These are phyloP conservation scores for Ivindomyrus marchei DNA, from an alignment of 2,113 vertebrate species.

Conservation along the genomic window DNA sequence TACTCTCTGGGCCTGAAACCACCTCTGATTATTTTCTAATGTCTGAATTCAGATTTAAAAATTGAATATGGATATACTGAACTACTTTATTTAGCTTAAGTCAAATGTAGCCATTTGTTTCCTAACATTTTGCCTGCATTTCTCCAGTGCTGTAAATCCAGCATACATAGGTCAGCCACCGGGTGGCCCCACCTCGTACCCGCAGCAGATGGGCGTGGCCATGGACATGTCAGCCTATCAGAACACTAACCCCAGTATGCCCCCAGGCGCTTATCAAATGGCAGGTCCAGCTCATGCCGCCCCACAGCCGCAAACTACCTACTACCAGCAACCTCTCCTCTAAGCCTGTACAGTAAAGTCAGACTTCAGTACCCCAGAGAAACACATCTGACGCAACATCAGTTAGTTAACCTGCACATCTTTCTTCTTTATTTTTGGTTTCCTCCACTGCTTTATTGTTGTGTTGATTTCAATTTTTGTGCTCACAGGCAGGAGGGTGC, in stretches of 20 bases:
- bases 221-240: slow-evolving; percentile 80
- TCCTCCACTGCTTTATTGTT: neutral
- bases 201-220: slow-evolving; percentile 61
- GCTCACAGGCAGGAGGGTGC: neutral
- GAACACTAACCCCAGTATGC: slow-evolving; percentile 56
- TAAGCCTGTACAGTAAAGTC: slow-evolving; percentile 40
- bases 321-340: slow-evolving; percentile 89
- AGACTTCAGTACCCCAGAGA: slow-evolving; percentile 9
- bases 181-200: slow-evolving; percentile 54
- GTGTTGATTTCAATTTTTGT: neutral
- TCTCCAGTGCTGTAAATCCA: slow-evolving; percentile 61
- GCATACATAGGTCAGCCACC: slow-evolving; percentile 70
- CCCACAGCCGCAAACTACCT: slow-evolving; percentile 65
- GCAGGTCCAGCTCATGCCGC: slow-evolving; percentile 62
- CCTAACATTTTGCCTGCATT: slow-evolving; percentile 20
- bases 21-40: neutral
- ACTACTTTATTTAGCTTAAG: neutral
- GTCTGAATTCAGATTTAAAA: neutral
- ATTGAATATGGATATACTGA: neutral
- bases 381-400: neutral
- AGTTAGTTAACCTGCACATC: slow-evolving; percentile 16
- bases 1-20: too few relatives aligned
- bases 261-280: slow-evolving; percentile 67
- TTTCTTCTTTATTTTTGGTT: slow-evolving; percentile 7
- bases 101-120: neutral